Base-by-base conservation (phyloP, 2,113 vertebrate species). In the Sialia sialis region DNA sequence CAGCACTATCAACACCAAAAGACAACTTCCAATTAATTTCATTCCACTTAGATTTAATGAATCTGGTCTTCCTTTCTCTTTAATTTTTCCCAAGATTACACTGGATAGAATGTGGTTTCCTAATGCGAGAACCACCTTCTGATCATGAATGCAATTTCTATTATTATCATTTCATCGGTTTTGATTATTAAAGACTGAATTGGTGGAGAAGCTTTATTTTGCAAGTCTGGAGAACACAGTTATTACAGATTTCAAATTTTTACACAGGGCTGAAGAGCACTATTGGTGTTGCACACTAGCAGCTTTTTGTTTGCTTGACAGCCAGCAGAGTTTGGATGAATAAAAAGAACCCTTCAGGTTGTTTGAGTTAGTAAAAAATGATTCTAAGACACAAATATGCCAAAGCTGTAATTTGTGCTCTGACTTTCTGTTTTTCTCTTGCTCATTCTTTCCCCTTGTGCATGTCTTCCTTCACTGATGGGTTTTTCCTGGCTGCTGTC, bases 401-500 rank as follows among this genome's bases (percentile, higher is more conserved):
- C 75, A 27, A 64, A 72, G 73, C 49, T 15, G 62, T 84, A 90
- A 67, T 32, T 62, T 27, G 22, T 76, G n/a, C 48, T 88, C 21
- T 56, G 81, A 26, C 41, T 62, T 81, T 52, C 60, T 10, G 0
- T 49, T 78, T 93, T 79, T 32, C 17, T 68, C 59, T 20, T 75
- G 23, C 92, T 80, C 93, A 39, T 90, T 94, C 84, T 91, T 94
- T 92, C 64, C 55, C 41, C 2, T 89, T 88, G 63, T 89, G 29
- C 23, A 1, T 97, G 90, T 70, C 84, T 94, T 85, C 74, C 80
- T 90, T 96, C 92, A 97, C 94, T 98, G 80, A 98, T 46, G 94
- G 90, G 58, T 12, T 96, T 97, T 96, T 95, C 95, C 94, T 93
- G 96, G 78, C 94, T 98, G 92, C 97, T 97, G 86, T 98, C 97